Conservation (phyloP, 2,888 invertebrate genomes). For the Hemithea aestivaria region DNA sequence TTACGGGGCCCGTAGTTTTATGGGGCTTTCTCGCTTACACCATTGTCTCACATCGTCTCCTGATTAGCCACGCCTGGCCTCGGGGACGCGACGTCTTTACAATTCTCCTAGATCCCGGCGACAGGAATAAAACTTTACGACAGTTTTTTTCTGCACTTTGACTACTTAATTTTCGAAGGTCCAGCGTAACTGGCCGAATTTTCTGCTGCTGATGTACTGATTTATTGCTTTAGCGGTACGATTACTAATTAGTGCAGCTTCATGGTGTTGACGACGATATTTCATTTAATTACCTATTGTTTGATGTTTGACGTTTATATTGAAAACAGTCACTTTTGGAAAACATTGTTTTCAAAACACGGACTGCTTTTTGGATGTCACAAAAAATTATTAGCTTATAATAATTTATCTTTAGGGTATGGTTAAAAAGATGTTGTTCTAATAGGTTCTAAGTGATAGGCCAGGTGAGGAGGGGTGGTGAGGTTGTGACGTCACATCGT, state of each 20-base stretch:
- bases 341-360: too few species aligned
- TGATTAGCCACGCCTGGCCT: constrained; percentile 58
- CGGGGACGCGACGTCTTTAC: constrained; percentile 41
- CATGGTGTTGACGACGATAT: constrained; percentile 11
- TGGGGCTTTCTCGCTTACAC: constrained; percentile 66
- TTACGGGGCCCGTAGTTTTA: constrained; percentile 69
- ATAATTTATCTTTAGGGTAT: too few species aligned
- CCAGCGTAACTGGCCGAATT: constrained; percentile 15
- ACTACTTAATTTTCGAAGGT: constrained; percentile 23
- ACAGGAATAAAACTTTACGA: constrained; percentile 32
- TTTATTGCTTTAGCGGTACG: constrained; percentile 22
- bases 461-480: constrained; percentile 19
- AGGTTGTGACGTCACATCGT: constrained; percentile 63
- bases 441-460: constrained; percentile 3
- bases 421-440: too few species aligned
- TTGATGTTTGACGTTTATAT: background rate
- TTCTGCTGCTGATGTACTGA: constrained; percentile 31
- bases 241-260: constrained; percentile 26
- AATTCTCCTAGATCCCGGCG: constrained; percentile 28
- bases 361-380: too few species aligned
- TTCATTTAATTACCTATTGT: constrained; percentile 8
- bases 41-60: constrained; percentile 61
- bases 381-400: too few species aligned
- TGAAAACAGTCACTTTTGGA: too few species aligned
- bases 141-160: constrained; percentile 24